Conservation (phyloP, 2,888 invertebrate species). For the Torymus aiolomorphi region DNA sequence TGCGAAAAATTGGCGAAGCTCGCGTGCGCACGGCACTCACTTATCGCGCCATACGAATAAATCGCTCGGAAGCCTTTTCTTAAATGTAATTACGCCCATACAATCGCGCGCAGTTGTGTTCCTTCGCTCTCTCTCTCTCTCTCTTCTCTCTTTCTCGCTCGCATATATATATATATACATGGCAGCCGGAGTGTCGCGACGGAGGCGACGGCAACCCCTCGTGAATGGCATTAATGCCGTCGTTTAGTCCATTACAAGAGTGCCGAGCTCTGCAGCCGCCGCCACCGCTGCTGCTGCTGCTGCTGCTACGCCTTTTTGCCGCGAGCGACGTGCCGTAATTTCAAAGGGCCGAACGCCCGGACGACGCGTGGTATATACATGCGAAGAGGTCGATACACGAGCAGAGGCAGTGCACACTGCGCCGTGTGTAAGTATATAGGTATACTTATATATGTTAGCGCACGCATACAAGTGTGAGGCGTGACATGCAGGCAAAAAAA, state of each 20-base stretch:
- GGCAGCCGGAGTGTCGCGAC: slow-evolving; percentile 10
- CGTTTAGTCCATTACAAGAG: slow-evolving; percentile 44
- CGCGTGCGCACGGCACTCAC: no score
- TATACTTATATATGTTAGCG: no score
- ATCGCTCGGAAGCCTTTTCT: slow-evolving; percentile 45
- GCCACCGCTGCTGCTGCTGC: not conserved
- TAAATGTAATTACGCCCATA: slow-evolving; percentile 39
- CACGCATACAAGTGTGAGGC: no score
- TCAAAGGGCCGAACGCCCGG: not conserved
- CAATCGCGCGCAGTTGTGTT: not conserved
- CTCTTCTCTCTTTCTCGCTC: not conserved
- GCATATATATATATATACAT: not conserved
- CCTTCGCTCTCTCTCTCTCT: not conserved
- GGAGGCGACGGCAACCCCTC: slow-evolving; percentile 28
- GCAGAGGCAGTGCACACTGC: not conserved
- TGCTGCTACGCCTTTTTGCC: slow-evolving; percentile 22
- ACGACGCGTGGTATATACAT: no score
- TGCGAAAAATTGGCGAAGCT: no score
- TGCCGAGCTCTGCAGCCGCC: not conserved
- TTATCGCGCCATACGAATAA: slow-evolving; percentile 18
- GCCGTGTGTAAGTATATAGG: no score
- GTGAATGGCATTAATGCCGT: slow-evolving; percentile 49
- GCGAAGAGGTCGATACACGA: slow-evolving; percentile 11
- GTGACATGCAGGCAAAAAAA: slow-evolving; percentile 35
- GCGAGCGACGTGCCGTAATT: slow-evolving; percentile 31